Evolutionary conservation across 2,888 invertebrate species (phyloP), one percentile per base, ranked within the genome.

Genomic region (Watsonalla binaria): DNA sequence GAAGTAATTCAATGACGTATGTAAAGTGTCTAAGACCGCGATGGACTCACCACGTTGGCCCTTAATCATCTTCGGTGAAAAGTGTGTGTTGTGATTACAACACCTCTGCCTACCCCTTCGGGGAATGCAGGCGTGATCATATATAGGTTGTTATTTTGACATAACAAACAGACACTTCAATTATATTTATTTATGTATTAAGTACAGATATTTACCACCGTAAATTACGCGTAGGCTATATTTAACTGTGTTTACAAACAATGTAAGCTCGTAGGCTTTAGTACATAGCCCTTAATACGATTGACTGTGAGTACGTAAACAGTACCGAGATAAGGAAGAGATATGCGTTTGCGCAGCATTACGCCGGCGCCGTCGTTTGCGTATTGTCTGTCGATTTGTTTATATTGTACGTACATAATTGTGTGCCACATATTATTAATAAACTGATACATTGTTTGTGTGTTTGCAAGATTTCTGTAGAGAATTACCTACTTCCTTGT

Each of bases 181-280:
- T 9, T 11, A 9, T 11, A 42, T 42, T 11, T 42, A 42, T 42
- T 11, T 42, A 42, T 42, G 42, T 42, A 11, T 11, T 9, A 2
- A 42, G 11, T 42, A 9, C 5, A 37, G 6, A 8, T 37, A 56
- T 79, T 85, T 85, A n/a, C 82, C 84, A 76, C 59, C 66, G 61
- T 50, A 65, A 53, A 42, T 55, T 62, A 78, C 76, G 79, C 62
- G 66, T n/a, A 59, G 42, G 54, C 62, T 64, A 72, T 70, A 70
- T 66, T 70, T 68, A 70, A 62, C 58, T 53, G 39, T 68, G 62
- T 76, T 72, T 70, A 72, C 67, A 60, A 61, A 68, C 57, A 62
- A 59, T 59, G 35, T 55, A 57, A 59, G 55, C 64, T 67, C 59
- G 62, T 56, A 46, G 61, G 63, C 61, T 70, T 70, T 64, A 54